Base-by-base conservation (phyloP, 2,797 vertebrate species). In the Rhyacichthys aspro region DNA sequence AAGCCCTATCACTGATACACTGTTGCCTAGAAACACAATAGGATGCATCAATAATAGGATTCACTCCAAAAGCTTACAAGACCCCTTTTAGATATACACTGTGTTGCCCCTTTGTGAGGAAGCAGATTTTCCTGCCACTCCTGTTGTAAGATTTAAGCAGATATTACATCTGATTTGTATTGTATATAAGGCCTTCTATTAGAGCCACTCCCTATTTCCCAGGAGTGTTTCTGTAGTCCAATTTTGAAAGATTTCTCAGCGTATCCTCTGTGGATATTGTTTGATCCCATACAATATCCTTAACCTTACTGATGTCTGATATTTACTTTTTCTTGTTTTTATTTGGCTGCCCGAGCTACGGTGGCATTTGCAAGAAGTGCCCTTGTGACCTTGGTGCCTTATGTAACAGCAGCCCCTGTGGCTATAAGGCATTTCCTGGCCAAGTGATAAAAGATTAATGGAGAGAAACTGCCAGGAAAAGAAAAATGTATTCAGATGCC, bases 1-100 rank as follows among this genome's bases (percentile, higher is more conserved):
- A 85, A 88, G 83, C 74, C 66, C 64, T 41, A 64, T 84, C 46
- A 67, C 68, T 70, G 74, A 81, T 83, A 78, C 64, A 48, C 69
- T 72, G 89, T 90, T 88, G 85, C 87, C 81, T 85, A 63, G 88
- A 76, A 85, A 88, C 83, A 80, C 73, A 88, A 84, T 65, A 74
- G 55, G 66, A 71, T 66, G 63, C 70, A 74, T 78, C 63, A 70
- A 83, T 81, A 81, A 85, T 39, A 74, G 76, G 62, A 72, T 86
- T 79, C 73, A 64, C 52, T 14, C 47, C 63, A 59, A 33, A 33
- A 47, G 65, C 64, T 65, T 49, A 57, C 67, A 54, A 67, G 70
- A 76, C 78, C 70, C 70, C 39, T 64, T 68, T 52, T 56, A 49
- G 44, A 72, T 11, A n/a, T 19, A 17, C 55, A 67, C 38, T 8